phyloP scores from a whole-genome alignment of 2,113 vertebrate genomes.

The Elephantulus edwardii region DNA sequence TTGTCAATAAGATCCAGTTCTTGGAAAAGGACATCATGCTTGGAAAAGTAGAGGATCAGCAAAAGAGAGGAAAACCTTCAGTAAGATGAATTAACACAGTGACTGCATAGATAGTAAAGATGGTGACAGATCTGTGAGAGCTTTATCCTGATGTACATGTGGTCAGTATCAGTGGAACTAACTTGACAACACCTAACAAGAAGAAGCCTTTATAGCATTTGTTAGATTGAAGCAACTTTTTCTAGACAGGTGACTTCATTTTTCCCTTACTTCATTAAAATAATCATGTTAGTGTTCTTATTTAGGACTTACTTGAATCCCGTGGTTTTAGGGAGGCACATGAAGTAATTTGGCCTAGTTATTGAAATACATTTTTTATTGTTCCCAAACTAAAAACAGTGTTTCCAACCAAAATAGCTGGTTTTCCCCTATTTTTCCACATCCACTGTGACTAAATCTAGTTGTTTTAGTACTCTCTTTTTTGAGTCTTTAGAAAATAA shows the following conservation, averaged over 20 bases:
- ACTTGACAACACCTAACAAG: too few species aligned
- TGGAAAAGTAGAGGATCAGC: too few species aligned
- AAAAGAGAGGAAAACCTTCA: too few species aligned
- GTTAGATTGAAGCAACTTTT: background rate
- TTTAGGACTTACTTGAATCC: slow-evolving; percentile 46
- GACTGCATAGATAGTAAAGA: too few species aligned
- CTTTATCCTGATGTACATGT: too few species aligned
- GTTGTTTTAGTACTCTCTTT: slow-evolving; percentile 58
- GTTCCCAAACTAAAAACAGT: slow-evolving; percentile 48
- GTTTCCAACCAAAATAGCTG: slow-evolving; percentile 26
- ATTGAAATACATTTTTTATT: slow-evolving; percentile 43
- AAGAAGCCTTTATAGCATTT: background rate
- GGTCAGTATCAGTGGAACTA: too few species aligned
- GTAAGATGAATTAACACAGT: too few species aligned
- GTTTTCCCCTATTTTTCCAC: slow-evolving; percentile 79
- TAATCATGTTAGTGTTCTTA: background rate
- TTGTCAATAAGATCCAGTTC: too few species aligned
- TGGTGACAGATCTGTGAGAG: too few species aligned
- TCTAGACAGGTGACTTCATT: background rate
- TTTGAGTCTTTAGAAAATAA: slow-evolving; percentile 52
- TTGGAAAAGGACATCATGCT: too few species aligned
- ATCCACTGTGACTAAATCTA: slow-evolving; percentile 54
- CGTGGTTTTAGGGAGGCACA: slow-evolving; percentile 40
- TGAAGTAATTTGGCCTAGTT: slow-evolving; percentile 25
- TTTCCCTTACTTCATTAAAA: slow-evolving; percentile 8